These are phyloP conservation scores for Ictalurus furcatus DNA, from an alignment of 2,113 vertebrate species.

Conservation along the genomic window DNA sequence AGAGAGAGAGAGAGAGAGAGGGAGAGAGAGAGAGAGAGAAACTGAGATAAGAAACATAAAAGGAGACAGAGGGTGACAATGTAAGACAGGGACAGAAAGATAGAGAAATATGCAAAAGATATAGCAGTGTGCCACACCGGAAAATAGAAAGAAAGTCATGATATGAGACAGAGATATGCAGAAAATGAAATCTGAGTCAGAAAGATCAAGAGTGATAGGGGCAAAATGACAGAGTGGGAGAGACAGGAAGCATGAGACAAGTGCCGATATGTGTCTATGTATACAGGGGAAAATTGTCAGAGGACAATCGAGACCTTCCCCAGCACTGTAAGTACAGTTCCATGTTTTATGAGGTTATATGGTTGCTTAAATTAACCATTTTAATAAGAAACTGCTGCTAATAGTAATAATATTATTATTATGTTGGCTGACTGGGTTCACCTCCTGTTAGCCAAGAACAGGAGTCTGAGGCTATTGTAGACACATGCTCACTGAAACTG, in stretches of 20 bases:
- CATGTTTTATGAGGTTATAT: background rate
- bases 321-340: background rate
- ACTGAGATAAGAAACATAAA: too few species aligned
- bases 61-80: too few species aligned
- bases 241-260: background rate
- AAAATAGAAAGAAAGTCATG: background rate
- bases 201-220: background rate
- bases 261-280: background rate
- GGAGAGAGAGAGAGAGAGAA: background rate
- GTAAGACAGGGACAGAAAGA: background rate
- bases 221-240: background rate
- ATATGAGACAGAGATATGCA: background rate
- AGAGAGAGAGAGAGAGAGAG: background rate
- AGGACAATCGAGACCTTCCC: background rate
- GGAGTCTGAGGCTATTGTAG: background rate
- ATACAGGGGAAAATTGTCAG: background rate
- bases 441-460: background rate
- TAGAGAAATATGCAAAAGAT: background rate
- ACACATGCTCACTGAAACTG: background rate
- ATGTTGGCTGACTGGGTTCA: background rate
- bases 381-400: background rate
- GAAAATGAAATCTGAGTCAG: background rate
- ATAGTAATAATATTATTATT: background rate
- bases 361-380: background rate
- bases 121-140: background rate